phyloP scores from a whole-genome alignment of 2,113 vertebrate species.

The Podiceps cristatus region DNA sequence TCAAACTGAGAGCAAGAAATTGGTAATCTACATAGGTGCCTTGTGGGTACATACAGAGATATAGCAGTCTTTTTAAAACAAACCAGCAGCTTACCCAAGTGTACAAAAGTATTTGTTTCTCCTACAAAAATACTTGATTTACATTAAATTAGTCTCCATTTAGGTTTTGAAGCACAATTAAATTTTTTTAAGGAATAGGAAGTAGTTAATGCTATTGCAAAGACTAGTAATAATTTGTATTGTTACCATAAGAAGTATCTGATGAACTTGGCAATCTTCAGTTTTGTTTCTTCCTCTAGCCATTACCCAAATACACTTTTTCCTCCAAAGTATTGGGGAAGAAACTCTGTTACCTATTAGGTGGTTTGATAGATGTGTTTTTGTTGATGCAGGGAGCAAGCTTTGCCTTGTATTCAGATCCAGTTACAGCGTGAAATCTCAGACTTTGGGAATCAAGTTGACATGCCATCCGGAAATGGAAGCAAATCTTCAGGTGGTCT shows the following conservation, averaged over 20 bases:
- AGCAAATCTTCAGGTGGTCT: slow-evolving; percentile 91
- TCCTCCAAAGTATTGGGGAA: background rate
- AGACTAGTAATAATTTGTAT: background rate
- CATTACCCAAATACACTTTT: background rate
- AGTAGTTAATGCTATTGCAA: background rate
- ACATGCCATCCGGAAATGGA: slow-evolving; percentile 87
- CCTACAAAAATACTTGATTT: background rate
- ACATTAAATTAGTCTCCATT: background rate
- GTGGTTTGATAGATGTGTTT: background rate
- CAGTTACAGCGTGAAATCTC: slow-evolving; percentile 91
- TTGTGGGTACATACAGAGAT: background rate
- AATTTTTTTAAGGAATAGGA: background rate
- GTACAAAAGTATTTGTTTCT: background rate
- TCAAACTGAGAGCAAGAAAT: background rate
- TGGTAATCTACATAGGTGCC: background rate
- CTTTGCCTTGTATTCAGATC: slow-evolving; percentile 95
- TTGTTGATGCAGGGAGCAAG: slow-evolving; percentile 86
- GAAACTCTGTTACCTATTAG: background rate
- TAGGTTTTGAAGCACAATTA: background rate
- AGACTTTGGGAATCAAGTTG: slow-evolving; percentile 84
- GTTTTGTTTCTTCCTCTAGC: background rate
- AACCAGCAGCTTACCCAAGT: background rate
- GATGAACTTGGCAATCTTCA: background rate
- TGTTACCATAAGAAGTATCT: background rate
- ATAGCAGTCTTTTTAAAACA: background rate